Percentiles rank a stretch among this genome's conserved stretches.
These are phyloP conservation scores for Mya arenaria DNA, from an alignment of 1,140 invertebrate genomes.

Conservation along the genomic window DNA sequence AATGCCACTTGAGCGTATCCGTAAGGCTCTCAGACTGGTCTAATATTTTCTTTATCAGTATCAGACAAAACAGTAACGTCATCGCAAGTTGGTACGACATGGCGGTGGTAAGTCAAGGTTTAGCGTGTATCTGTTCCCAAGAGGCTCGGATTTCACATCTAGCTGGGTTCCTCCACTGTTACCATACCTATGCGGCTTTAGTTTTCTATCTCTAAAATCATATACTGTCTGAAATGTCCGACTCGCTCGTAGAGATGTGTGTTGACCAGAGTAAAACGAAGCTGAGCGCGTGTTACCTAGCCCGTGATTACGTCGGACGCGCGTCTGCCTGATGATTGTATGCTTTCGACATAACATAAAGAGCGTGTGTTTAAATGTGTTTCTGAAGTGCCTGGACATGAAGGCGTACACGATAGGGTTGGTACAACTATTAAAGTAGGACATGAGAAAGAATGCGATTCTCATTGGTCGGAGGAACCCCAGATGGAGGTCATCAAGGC, in stretches of 20 bases:
- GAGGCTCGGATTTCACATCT: too few relatives aligned
- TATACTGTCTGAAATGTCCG: constrained; percentile 29
- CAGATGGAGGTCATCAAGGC: constrained; percentile 83
- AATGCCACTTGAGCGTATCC: too few relatives aligned
- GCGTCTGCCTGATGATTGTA: background rate
- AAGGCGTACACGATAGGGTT: constrained; percentile 91
- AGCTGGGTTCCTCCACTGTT: too few relatives aligned
- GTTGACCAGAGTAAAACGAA: constrained; percentile 23
- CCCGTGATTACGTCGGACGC: background rate
- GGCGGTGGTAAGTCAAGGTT: too few relatives aligned
- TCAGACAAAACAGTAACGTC: too few relatives aligned
- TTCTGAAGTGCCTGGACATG: constrained; percentile 90
- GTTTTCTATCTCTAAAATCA: constrained; percentile 30
- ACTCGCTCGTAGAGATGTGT: constrained; percentile 12
- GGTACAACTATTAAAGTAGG: constrained; percentile 85
- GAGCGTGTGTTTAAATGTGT: constrained; percentile 83
- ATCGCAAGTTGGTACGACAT: too few relatives aligned
- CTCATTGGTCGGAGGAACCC: constrained; percentile 85
- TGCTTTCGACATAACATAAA: constrained; percentile 68
- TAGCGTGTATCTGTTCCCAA: too few relatives aligned
- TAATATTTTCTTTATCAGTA: too few relatives aligned
- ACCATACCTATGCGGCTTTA: too few relatives aligned
- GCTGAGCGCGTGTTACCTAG: background rate
- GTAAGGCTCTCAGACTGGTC: too few relatives aligned
- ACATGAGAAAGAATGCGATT: constrained; percentile 85